These are phyloP conservation scores for Xiphophorus maculatus DNA, from an alignment of 2,113 vertebrate genomes.

Conservation along the genomic window DNA sequence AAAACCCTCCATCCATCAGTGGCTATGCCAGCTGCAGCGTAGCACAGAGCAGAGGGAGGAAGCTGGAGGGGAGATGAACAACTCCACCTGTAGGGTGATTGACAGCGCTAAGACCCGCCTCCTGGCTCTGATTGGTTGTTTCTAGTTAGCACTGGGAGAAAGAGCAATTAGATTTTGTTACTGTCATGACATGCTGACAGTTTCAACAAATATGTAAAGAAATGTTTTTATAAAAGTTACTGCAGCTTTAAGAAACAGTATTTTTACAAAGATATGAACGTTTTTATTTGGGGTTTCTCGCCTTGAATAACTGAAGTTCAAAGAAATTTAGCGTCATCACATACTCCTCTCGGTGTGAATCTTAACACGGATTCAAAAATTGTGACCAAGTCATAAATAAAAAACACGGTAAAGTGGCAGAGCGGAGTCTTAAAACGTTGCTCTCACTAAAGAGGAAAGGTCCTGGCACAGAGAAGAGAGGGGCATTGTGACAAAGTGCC, in stretches of 20 bases:
- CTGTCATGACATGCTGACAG: no score
- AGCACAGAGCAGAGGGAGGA: no score
- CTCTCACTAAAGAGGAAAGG: conserved; percentile 30
- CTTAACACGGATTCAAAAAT: conserved; percentile 17
- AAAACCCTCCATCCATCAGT: no score
- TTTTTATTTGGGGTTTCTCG: background rate
- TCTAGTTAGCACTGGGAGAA: no score
- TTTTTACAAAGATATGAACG: background rate
- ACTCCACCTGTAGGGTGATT: no score
- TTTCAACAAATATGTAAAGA: no score
- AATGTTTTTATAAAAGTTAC: no score
- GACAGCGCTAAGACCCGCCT: no score
- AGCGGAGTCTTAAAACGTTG: conserved; percentile 55
- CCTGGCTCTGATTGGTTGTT: no score
- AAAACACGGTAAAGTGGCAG: background rate
- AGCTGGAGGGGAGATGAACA: no score
- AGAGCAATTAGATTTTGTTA: no score
- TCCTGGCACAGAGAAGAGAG: conserved; percentile 55
- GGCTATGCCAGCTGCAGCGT: no score
- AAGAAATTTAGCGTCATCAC: conserved; percentile 14
- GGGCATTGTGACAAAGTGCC: conserved; percentile 69
- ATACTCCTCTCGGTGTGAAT: conserved; percentile 13
- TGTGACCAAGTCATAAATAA: conserved; percentile 22
- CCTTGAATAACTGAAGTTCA: conserved; percentile 4
- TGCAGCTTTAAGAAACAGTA: background rate